These are phyloP conservation scores for Agrotis exclamationis DNA, from an alignment of 2,888 invertebrate species.

Conservation along the genomic window DNA sequence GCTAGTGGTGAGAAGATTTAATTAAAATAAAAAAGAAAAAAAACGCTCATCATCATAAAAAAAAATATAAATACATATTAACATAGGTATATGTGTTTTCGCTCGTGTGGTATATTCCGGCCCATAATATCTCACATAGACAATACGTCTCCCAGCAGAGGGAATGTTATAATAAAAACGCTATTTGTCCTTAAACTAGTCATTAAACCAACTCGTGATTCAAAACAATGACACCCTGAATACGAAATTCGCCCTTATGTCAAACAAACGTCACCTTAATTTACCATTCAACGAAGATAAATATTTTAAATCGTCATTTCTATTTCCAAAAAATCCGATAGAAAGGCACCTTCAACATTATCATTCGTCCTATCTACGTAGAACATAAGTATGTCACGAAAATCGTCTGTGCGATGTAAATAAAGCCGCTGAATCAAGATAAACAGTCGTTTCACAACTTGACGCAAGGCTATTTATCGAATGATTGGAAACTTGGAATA, in stretches of 20 bases:
- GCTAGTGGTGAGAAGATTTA: no score
- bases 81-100: no score
- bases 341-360: conserved; percentile 31
- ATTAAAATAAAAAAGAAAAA: no score
- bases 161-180: no score
- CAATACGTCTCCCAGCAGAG: no score
- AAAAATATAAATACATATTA: no score
- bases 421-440: conserved; percentile 40
- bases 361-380: not conserved
- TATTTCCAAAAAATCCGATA: conserved; percentile 1
- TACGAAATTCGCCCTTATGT: not conserved
- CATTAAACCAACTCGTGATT: not conserved
- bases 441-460: conserved; percentile 47
- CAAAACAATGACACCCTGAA: not conserved
- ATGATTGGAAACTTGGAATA: conserved; percentile 41
- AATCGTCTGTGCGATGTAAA: conserved; percentile 25
- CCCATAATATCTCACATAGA: no score
- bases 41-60: no score
- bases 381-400: conserved; percentile 12
- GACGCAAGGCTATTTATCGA: conserved; percentile 33
- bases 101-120: no score
- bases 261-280: conserved; percentile 27
- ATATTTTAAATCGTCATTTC: conserved; percentile 5
- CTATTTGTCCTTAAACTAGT: no score
- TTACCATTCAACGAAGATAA: not conserved